Evolutionary conservation across 2,113 vertebrate species (phyloP), one percentile per base, ranked within the genome.

Genomic region (Chionis minor): DNA sequence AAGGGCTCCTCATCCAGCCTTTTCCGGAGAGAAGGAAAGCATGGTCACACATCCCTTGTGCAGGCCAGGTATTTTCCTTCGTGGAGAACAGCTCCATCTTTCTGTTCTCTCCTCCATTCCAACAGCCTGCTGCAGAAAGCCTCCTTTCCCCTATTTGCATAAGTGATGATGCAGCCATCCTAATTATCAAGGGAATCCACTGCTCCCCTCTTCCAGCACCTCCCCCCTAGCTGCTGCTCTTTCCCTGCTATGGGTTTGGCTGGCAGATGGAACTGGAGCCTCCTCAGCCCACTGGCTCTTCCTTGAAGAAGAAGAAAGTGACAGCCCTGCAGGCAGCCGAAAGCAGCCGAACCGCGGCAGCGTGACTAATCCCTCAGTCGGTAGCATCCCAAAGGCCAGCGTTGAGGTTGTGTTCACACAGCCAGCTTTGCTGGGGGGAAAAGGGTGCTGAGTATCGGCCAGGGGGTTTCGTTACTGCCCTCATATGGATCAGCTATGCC

Each of bases 281-380:
- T 96, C 95, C 93, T 88, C 95, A 97, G 96, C 95, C 97, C 95
- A 96, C 96, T 93, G 95, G 96, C 92, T 96, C 92, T 92, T 96
- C 93, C 95, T 96, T 96, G 96, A 97, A 97, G 94, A 97, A 81
- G 92, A 83, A 58, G 82, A 84, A 96, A 96, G 95, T 96, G 97
- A 97, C 97, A 97, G 94, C 96, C 94, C 95, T 90, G 94, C 93
- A 97, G 96, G 95, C 95, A 96, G 92, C 87, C 28, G 3, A 72
- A 62, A 74, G 83, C 55, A 3, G 59, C 44, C 9, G 27, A 88
- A 44, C 32, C 81, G 45, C 2, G 1, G 92, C 91, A 38, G 87
- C 70, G 0, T 82, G 67, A 74, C 74, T 96, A 90, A 96, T 88
- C 23, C 8, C 1, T 1, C 81, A 27, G 45, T 72, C 38, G 0